Conservation (phyloP, 2,113 vertebrate genomes). For the Oncorhynchus gorbuscha region DNA sequence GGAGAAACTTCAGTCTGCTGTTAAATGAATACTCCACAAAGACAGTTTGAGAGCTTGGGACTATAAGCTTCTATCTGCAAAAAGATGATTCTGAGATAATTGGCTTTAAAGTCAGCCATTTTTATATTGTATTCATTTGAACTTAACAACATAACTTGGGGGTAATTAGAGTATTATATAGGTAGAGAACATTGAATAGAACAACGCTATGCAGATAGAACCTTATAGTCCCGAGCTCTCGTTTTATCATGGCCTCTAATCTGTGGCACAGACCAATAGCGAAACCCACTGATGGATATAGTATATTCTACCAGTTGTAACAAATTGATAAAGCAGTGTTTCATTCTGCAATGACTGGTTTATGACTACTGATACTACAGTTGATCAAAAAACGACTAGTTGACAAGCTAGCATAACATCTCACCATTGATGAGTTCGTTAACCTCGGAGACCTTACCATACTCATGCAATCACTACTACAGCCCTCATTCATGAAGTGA, state of each 20-base stretch:
- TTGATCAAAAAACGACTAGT: neutral
- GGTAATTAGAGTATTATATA: too few relatives aligned
- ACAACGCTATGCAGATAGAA: too few relatives aligned
- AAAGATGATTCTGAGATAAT: too few relatives aligned
- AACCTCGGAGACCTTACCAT: neutral
- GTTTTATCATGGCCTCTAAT: neutral
- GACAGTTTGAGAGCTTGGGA: neutral
- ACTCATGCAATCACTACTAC: neutral
- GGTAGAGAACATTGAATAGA: too few relatives aligned
- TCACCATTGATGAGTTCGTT: neutral
- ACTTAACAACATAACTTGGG: too few relatives aligned
- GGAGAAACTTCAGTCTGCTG: neutral
- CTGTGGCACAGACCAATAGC: neutral
- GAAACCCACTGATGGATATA: neutral
- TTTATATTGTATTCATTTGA: too few relatives aligned
- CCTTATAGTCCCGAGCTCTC: too few relatives aligned
- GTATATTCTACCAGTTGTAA: neutral
- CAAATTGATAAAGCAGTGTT: neutral
- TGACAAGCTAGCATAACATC: neutral
- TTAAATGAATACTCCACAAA: neutral
- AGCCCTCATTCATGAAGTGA: neutral
- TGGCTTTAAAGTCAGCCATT: too few relatives aligned
- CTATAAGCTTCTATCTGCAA: too few relatives aligned
- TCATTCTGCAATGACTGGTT: neutral
- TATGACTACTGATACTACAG: neutral